Percentiles rank a stretch among this genome's conserved stretches.
These are phyloP conservation scores for Monopterus albus DNA, from an alignment of 2,113 vertebrate genomes.

Conservation along the genomic window DNA sequence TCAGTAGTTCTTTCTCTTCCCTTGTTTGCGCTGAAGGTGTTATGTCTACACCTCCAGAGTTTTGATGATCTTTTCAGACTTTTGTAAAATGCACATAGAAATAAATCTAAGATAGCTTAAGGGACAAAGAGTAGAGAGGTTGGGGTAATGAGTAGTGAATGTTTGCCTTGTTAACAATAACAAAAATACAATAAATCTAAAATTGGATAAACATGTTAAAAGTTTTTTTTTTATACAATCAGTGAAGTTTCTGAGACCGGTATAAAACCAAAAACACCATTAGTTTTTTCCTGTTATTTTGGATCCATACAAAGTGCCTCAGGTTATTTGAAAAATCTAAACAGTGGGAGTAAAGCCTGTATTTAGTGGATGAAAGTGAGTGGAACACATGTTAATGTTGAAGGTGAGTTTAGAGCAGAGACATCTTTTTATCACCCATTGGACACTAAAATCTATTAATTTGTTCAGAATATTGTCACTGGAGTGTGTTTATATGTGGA, in stretches of 20 bases:
- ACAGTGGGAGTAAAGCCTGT: constrained; percentile 1
- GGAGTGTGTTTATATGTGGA: constrained; percentile 16
- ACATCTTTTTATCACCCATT: background rate
- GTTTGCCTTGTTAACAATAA: constrained; percentile 15
- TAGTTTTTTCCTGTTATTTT: constrained; percentile 4
- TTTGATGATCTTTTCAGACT: background rate
- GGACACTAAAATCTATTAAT: constrained; percentile 7
- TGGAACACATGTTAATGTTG: constrained; percentile 16
- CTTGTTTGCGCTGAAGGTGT: background rate
- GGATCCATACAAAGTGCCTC: background rate
- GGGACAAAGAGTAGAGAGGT: background rate
- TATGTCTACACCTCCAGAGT: background rate
- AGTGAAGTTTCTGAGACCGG: background rate
- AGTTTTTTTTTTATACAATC: no score
- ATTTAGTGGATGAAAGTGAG: constrained; percentile 5
- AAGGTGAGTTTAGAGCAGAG: constrained; percentile 9
- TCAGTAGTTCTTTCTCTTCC: constrained; percentile 5
- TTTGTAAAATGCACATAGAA: background rate
- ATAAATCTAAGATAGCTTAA: background rate
- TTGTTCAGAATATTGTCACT: constrained; percentile 12
- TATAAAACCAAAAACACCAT: constrained; percentile 1
- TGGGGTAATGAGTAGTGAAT: constrained; percentile 8
- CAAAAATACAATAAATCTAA: constrained; percentile 12
- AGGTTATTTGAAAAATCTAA: constrained; percentile 23
- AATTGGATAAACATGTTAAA: constrained; percentile 16